Evolutionary conservation across 2,797 vertebrate genomes (phyloP).

Genomic region (Trachops cirrhosus): DNA sequence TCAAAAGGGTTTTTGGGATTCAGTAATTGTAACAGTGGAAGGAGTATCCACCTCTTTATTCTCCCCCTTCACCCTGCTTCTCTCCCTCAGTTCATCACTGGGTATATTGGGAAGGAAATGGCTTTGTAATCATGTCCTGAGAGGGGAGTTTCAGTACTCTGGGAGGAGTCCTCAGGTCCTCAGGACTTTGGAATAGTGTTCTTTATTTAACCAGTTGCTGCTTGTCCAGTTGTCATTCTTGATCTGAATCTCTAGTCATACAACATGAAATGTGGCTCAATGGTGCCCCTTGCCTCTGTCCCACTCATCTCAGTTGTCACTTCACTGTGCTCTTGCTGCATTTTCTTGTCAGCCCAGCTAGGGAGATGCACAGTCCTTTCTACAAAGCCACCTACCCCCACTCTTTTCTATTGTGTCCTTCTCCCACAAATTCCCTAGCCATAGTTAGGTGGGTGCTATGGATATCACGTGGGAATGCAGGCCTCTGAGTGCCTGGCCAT

Average conservation of each 20-base stretch:
- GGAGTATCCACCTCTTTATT: background rate
- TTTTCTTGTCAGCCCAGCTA: background rate
- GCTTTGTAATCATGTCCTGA: background rate
- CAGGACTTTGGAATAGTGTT: background rate
- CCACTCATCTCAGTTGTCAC: background rate
- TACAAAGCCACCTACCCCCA: background rate
- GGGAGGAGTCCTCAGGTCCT: background rate
- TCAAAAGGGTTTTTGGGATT: background rate
- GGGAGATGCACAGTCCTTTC: background rate
- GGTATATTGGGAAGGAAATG: background rate
- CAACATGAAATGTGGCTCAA: background rate
- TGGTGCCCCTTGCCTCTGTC: background rate
- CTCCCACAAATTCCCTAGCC: background rate
- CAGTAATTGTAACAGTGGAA: background rate
- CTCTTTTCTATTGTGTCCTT: background rate
- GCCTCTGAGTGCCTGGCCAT: background rate
- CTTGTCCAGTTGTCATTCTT: background rate
- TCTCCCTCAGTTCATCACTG: background rate
- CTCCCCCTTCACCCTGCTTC: background rate
- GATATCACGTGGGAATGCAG: no score
- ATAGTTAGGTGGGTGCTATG: background rate
- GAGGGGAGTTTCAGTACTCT: background rate
- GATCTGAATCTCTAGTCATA: background rate
- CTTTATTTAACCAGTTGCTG: background rate
- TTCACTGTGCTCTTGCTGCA: background rate